Evolutionary conservation across 2,113 vertebrate species (phyloP), one percentile per base, ranked within the genome.

Genomic region (Chascanopsetta lugubris): DNA sequence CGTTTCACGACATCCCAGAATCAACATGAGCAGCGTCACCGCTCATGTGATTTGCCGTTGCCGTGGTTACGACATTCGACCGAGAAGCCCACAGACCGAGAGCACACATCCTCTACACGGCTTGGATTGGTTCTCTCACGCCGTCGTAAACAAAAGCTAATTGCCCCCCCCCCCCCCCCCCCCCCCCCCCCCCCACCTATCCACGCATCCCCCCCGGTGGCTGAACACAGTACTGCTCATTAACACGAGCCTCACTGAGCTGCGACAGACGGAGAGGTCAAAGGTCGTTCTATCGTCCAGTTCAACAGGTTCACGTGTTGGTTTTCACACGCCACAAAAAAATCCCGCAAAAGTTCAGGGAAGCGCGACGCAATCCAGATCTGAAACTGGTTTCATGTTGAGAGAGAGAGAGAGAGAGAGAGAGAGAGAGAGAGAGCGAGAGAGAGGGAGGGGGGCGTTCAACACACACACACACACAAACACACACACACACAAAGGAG

Each of bases 1-100:
- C n/a, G 57, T 1, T 38, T 17, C 22, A 36, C 0, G n/a, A 15
- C 20, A 21, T 29, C 61, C 66, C 60, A 10, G 29, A 0, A 18
- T 18, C 40, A 43, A 26, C 56, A 20, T 5, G 22, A 63, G 76
- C 77, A 70, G 65, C 68, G 71, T 72, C 45, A 48, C 75, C 5
- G 70, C 61, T 80, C 69, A 86, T 68, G 73, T 47, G 0, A 38
- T 76, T 82, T 78, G 12, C 0, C 17, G 77, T 85, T 57, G 57
- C 72, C 43, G 73, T 59, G 80, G 88, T 63, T 47, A 67, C 72
- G 1, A 0, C 0, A n/a, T 69, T 80, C 56, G 63, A 80, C 85
- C 69, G 59, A 72, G 58, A 8, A 29, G 15, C 6, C 32, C 45
- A 49, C 12, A 57, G 51, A 18, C 0, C 22, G 3, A 58, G 20